Evolutionary conservation across 1,140 invertebrate species (phyloP), one percentile per base, ranked within the genome.

Genomic region (Drosophila mojavensis): DNA sequence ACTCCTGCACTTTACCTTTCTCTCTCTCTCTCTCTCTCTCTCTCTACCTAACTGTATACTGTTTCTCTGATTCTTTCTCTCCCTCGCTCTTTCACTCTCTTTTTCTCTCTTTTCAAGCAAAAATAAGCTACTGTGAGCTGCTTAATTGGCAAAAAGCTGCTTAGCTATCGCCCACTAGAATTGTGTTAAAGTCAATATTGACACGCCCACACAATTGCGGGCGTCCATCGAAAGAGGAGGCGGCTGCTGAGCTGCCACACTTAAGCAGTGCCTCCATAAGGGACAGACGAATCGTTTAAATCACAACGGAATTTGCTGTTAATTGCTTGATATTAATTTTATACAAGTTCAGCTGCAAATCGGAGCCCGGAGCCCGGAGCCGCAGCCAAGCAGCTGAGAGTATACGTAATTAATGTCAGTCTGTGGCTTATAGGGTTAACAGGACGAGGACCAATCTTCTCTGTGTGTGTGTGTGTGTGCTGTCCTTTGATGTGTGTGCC

Each of bases 281-380:
- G 62, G 55, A 59, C 55, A 53, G 53, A 26, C 28, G 30, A 39
- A 20, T 67, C 30, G 66, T 43, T 75, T 76, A 75, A 91, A 90
- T 89, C 85, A 79, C 81, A 55, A 67, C 51, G 55, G 59, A 82
- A 78, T 72, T 62, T 72, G 78, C 81, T 81, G 73, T 91, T 88
- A 90, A 92, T 91, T 86, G 86, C 88, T 80, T 62, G 72, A 81
- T 91, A 91, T 91, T 90, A 91, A 91, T 91, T 91, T 91, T 88
- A 78, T 76, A 81, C 60, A 62, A 77, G 13, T 62, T 58, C 17
- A 47, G 20, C 39, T 54, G 43, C 50, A 17, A 50, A 33, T 20
- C 17, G 39, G 65, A 48, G 17, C 9, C 10, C 17, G 39, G 65
- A 48, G 17, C 9, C 10, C 11, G 11, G 54, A 26, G 24, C 45